These are phyloP conservation scores for Trichogramma pretiosum DNA, from an alignment of 1,140 invertebrate species.

Conservation along the genomic window DNA sequence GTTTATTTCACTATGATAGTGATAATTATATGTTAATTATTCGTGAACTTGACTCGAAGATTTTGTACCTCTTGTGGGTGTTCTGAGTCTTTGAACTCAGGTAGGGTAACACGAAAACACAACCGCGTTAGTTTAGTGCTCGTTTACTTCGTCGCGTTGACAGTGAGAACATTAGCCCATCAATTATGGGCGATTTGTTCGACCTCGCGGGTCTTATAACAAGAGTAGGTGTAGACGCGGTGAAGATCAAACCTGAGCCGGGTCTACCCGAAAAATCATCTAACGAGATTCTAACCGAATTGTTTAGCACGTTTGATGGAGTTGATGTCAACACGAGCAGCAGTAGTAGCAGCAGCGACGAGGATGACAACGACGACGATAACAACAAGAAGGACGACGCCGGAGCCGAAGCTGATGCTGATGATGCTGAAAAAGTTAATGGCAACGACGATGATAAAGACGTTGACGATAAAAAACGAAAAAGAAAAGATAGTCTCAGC, in stretches of 20 bases:
- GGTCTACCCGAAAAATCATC: constrained; percentile 55
- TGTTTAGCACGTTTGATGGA: constrained; percentile 64
- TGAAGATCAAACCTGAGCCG: constrained; percentile 44
- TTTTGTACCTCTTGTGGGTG: no score
- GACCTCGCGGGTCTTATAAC: constrained; percentile 42
- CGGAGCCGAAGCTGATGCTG: constrained; percentile 41
- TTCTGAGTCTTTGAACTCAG: no score
- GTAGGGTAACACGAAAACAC: no score
- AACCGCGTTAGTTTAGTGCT: no score
- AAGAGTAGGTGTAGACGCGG: constrained; percentile 38
- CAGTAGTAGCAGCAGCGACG: constrained; percentile 15
- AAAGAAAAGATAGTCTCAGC: constrained; percentile 45
- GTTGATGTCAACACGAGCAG: constrained; percentile 20
- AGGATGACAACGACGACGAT: constrained; percentile 19
- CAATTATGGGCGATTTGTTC: constrained; percentile 37
- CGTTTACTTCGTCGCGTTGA: no score
- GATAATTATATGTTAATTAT: no score
- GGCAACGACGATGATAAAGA: constrained; percentile 19
- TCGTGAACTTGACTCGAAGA: no score
- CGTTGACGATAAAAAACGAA: constrained; percentile 35
- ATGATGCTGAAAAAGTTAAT: constrained; percentile 14
- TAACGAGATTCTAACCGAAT: constrained; percentile 68
- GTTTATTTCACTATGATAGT: no score
- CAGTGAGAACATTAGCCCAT: no score
- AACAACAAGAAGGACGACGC: constrained; percentile 27